Conservation (phyloP, 1,140 invertebrate species). For the Drosophila mojavensis region DNA sequence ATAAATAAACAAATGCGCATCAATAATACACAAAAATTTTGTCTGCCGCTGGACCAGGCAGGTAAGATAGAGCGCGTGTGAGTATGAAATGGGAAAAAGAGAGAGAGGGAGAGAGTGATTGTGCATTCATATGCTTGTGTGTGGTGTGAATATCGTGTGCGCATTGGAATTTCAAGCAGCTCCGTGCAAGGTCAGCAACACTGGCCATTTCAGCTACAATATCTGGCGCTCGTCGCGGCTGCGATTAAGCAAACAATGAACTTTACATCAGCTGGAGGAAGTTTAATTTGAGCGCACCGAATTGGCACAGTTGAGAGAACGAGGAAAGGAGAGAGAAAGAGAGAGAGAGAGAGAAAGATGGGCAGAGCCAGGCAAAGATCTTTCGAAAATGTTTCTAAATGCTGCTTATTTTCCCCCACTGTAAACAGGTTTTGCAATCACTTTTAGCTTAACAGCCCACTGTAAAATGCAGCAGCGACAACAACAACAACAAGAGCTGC, state of each 20-base stretch:
- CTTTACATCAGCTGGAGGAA: slow-evolving; percentile 52
- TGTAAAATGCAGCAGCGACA: slow-evolving; percentile 32
- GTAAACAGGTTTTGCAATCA: slow-evolving; percentile 29
- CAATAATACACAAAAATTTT: slow-evolving; percentile 18
- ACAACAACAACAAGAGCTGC: slow-evolving; percentile 10
- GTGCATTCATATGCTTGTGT: slow-evolving; percentile 7
- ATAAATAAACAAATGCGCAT: slow-evolving; percentile 41
- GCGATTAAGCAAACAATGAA: slow-evolving; percentile 69
- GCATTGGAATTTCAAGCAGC: slow-evolving; percentile 41
- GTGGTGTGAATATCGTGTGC: slow-evolving; percentile 19
- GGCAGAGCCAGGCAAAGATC: slow-evolving; percentile 11
- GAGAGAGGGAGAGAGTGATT: background rate
- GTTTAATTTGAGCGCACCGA: slow-evolving; percentile 14
- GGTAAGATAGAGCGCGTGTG: background rate
- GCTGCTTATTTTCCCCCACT: slow-evolving; percentile 6
- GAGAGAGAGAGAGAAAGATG: background rate
- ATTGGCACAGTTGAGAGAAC: slow-evolving; percentile 11
- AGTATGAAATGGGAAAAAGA: background rate
- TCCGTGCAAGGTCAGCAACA: slow-evolving; percentile 29
- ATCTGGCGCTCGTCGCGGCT: slow-evolving; percentile 6
- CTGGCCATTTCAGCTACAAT: slow-evolving; percentile 7
- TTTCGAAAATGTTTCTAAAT: slow-evolving; percentile 8
- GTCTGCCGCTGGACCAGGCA: slow-evolving; percentile 8
- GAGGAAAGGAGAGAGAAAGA: background rate
- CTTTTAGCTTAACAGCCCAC: slow-evolving; percentile 18